A percentile compares a stretch with the other conserved stretches of the same genome.
These are phyloP conservation scores for Meloidogyne chitwoodi DNA, from an alignment of 1,140 invertebrate species.

Conservation along the genomic window DNA sequence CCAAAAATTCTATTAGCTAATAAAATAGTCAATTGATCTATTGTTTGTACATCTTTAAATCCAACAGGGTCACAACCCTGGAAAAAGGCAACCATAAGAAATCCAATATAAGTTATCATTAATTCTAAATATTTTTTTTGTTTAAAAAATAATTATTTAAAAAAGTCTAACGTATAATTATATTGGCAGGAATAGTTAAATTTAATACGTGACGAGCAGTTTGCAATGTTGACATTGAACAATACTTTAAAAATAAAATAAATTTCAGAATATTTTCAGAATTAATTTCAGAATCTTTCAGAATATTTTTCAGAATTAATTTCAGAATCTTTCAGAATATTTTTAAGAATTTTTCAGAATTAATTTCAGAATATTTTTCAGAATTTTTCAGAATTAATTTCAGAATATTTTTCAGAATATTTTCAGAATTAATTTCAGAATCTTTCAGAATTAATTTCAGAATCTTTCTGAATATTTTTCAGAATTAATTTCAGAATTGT, in stretches of 20 bases:
- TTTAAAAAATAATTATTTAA: neutral
- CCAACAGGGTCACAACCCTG: slow-evolving; percentile 48
- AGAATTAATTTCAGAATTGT: no score
- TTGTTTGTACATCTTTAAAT: slow-evolving; percentile 37
- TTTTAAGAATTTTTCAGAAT: no score
- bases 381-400: no score
- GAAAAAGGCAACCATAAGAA: slow-evolving; percentile 50
- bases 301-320: no score
- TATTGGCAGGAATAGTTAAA: slow-evolving; percentile 29
- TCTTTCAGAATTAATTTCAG: no score
- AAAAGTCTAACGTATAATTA: slow-evolving; percentile 10
- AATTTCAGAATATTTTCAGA: neutral
- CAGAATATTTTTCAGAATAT: no score
- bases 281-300: no score
- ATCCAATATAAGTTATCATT: slow-evolving; percentile 35
- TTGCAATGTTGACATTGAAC: slow-evolving; percentile 38
- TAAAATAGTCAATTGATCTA: slow-evolving; percentile 48
- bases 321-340: no score
- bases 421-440: no score
- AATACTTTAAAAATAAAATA: slow-evolving; percentile 21
- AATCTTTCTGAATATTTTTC: no score
- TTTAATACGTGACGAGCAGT: slow-evolving; percentile 37
- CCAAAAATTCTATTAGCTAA: slow-evolving; percentile 44
- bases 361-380: neutral
- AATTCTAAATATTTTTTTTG: slow-evolving; percentile 23